These are phyloP conservation scores for Oreochromis aureus DNA, from an alignment of 2,113 vertebrate species.

Conservation along the genomic window DNA sequence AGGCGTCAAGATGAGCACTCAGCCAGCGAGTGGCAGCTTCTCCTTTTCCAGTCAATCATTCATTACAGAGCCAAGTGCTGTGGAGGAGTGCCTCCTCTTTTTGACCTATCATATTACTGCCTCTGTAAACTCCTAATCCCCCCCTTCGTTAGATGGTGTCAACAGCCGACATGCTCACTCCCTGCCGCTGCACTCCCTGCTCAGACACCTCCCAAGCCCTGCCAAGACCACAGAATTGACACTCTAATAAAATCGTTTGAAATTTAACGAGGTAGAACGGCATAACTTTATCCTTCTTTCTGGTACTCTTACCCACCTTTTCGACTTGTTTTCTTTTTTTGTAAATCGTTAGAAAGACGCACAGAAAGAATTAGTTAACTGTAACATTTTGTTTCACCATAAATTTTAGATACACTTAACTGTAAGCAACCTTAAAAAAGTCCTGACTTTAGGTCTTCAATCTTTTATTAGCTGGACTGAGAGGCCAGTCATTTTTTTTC, in stretches of 20 bases:
- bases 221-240: slow-evolving; percentile 83
- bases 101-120: slow-evolving; percentile 95
- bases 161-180: slow-evolving; percentile 84
- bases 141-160: slow-evolving; percentile 92
- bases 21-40: slow-evolving; percentile 86
- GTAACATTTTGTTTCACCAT: background rate
- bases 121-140: slow-evolving; percentile 97
- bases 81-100: slow-evolving; percentile 87
- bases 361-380: background rate
- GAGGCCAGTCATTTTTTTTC: slow-evolving; percentile 34
- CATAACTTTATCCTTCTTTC: slow-evolving; percentile 56
- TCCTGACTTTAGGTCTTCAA: slow-evolving; percentile 26
- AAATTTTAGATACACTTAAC: background rate
- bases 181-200: slow-evolving; percentile 64
- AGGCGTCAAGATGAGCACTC: slow-evolving; percentile 83
- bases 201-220: slow-evolving; percentile 77
- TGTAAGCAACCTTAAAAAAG: background rate
- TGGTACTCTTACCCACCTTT: slow-evolving; percentile 5
- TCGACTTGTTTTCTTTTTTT: background rate
- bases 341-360: background rate
- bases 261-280: slow-evolving; percentile 84
- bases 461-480: slow-evolving; percentile 47
- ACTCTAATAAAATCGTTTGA: slow-evolving; percentile 82
- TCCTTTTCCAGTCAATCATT: slow-evolving; percentile 91
- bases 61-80: slow-evolving; percentile 89